A percentile compares a stretch with the other conserved stretches of the same genome.
Evolutionary conservation across 2,113 vertebrate genomes (phyloP).

Genomic region (Crypturellus undulatus): DNA sequence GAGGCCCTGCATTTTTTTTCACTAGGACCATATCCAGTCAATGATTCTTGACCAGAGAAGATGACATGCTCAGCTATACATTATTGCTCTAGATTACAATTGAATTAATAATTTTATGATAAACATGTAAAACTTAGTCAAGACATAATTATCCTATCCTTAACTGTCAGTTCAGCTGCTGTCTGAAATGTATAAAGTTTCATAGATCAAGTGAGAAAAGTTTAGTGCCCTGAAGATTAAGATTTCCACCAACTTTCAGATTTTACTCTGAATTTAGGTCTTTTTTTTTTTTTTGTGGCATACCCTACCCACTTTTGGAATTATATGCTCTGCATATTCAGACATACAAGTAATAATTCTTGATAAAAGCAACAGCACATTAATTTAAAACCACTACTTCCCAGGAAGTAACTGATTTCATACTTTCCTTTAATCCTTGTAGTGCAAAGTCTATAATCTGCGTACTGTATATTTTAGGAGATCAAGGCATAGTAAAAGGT

Average conservation of each 20-base stretch:
- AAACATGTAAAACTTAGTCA: neutral
- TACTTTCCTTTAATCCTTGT: neutral
- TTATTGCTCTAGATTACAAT: neutral
- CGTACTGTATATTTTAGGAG: neutral
- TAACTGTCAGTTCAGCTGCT: neutral
- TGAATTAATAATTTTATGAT: neutral
- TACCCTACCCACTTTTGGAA: neutral
- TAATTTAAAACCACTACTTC: neutral
- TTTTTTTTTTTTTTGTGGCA: neutral
- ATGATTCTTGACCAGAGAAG: neutral
- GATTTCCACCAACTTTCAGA: neutral
- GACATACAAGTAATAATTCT: neutral
- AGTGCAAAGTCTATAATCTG: neutral
- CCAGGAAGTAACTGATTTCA: neutral
- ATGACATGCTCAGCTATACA: neutral
- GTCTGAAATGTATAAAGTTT: neutral
- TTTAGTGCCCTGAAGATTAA: neutral
- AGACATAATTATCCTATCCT: neutral
- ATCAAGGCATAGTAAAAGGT: neutral
- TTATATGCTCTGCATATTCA: neutral
- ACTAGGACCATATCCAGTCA: neutral
- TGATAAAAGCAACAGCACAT: neutral
- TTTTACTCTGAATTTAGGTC: neutral
- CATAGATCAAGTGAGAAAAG: neutral
- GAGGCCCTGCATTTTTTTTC: neutral